Evolutionary conservation across 1,140 invertebrate genomes (phyloP).

Genomic region (Periplaneta americana): DNA sequence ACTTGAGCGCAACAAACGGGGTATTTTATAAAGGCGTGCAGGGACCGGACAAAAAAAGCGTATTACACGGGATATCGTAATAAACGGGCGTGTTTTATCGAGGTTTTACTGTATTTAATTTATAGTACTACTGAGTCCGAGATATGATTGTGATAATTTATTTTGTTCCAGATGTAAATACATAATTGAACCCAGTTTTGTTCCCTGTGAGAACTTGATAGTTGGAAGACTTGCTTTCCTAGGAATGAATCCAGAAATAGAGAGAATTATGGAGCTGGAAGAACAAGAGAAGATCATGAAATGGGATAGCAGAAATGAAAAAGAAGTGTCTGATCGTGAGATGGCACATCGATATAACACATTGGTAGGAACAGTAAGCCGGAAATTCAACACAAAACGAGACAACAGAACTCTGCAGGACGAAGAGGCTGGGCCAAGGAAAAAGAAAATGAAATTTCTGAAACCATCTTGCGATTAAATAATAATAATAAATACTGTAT

Average conservation of each 20-base stretch:
- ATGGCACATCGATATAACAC: conserved; percentile 9
- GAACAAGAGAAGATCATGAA: conserved; percentile 37
- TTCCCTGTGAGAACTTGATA: conserved; percentile 64
- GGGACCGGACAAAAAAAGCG: no score
- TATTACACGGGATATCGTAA: no score
- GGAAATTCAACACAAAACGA: conserved; percentile 9
- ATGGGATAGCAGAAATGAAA: conserved; percentile 43
- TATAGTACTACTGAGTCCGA: no score
- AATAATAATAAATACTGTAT: no score
- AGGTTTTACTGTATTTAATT: no score
- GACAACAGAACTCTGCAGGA: neutral
- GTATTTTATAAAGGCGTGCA: no score
- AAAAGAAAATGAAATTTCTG: neutral
- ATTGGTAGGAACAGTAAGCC: neutral
- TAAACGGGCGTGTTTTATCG: no score
- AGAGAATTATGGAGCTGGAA: conserved; percentile 59
- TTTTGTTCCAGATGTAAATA: conserved; percentile 56
- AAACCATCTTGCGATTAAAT: neutral
- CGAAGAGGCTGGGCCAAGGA: neutral
- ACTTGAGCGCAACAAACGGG: no score
- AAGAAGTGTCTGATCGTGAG: conserved; percentile 43
- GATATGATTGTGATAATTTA: no score
- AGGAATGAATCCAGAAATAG: conserved; percentile 86
- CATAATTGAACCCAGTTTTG: conserved; percentile 69
- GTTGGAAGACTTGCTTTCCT: conserved; percentile 80